These are phyloP conservation scores for Tolmerus cingulatus DNA, from an alignment of 2,888 invertebrate genomes.

Conservation along the genomic window DNA sequence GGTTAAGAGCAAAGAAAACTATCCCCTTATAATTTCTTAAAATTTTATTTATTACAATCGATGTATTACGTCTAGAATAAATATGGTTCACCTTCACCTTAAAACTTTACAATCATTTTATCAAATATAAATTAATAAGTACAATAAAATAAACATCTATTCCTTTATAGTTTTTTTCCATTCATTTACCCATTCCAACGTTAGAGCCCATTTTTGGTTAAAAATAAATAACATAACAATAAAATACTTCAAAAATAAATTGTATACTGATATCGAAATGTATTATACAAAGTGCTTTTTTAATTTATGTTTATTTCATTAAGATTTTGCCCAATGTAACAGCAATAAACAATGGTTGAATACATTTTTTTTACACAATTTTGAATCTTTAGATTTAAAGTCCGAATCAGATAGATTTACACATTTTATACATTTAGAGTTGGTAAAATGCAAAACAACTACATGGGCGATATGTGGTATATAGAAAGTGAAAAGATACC, in stretches of 20 bases:
- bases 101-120: not conserved
- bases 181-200: not conserved
- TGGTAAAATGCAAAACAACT: not conserved
- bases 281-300: not conserved
- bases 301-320: not conserved
- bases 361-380: not conserved
- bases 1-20: not conserved
- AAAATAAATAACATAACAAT: not conserved
- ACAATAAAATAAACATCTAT: not conserved
- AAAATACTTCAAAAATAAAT: not conserved
- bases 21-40: not conserved
- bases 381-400: not conserved
- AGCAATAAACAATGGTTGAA: not conserved
- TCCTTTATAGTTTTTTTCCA: not conserved
- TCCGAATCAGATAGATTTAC: not conserved
- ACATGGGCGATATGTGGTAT: not conserved
- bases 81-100: not conserved
- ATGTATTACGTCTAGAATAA: not conserved
- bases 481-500: constrained; percentile 43
- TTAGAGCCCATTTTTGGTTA: not conserved
- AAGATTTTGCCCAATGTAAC: not conserved
- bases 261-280: not conserved
- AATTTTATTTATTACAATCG: constrained; percentile 3
- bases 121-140: constrained; percentile 5
- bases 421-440: not conserved